Evolutionary conservation across 2,888 invertebrate species (phyloP).

Genomic region (Aphidoletes aphidimyza): DNA sequence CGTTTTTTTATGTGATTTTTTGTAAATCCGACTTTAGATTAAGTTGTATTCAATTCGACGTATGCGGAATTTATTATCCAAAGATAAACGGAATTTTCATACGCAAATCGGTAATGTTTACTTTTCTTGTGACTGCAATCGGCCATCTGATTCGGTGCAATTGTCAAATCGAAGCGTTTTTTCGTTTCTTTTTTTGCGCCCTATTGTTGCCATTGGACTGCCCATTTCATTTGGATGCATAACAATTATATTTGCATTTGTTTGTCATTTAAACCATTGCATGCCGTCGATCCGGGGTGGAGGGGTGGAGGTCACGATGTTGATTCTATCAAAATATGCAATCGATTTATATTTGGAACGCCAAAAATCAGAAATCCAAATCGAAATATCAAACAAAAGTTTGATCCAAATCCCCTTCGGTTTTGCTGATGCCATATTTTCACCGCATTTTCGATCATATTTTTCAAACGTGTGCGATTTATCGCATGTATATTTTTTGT

Average conservation of each 20-base stretch:
- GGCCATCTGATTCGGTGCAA: neutral
- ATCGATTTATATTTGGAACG: slow-evolving; percentile 33
- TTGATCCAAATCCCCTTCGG: neutral
- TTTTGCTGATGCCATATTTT: neutral
- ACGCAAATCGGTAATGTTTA: slow-evolving; percentile 15
- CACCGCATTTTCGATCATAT: slow-evolving; percentile 1
- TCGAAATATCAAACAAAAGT: slow-evolving; percentile 29
- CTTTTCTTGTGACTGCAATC: neutral
- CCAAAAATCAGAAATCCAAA: neutral
- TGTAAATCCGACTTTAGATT: slow-evolving; percentile 30
- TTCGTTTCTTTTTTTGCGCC: no score
- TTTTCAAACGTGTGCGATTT: neutral
- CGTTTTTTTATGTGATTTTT: neutral
- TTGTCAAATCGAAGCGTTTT: no score
- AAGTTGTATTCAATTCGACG: neutral
- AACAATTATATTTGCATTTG: slow-evolving; percentile 44
- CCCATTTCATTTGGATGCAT: slow-evolving; percentile 40
- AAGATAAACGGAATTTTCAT: slow-evolving; percentile 20
- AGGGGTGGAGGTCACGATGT: no score
- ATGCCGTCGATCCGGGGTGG: neutral
- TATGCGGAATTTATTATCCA: slow-evolving; percentile 16
- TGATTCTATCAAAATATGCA: slow-evolving; percentile 19
- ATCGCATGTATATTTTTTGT: slow-evolving; percentile 33
- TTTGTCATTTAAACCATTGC: slow-evolving; percentile 40
- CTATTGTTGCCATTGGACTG: no score